These are phyloP conservation scores for Lamprotornis superbus DNA, from an alignment of 2,113 vertebrate species.

Conservation along the genomic window DNA sequence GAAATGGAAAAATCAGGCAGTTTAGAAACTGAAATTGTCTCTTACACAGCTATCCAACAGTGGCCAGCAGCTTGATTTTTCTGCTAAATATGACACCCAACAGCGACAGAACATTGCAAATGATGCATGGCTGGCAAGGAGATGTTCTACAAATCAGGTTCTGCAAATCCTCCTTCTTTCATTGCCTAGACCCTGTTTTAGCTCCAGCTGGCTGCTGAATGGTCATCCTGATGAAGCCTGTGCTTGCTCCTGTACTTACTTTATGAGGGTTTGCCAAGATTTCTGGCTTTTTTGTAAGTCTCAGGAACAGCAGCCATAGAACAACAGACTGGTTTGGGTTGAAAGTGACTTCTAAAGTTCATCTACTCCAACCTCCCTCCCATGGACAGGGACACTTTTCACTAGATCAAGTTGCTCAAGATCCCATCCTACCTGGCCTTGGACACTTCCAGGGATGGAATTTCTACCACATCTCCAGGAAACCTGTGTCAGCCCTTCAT, in stretches of 20 bases:
- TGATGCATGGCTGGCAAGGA: not conserved
- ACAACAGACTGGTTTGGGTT: not conserved
- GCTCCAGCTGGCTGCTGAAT: not conserved
- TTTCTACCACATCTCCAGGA: not conserved
- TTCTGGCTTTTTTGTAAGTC: not conserved
- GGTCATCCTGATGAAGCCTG: accelerated
- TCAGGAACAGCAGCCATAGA: not conserved
- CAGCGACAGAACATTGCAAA: accelerated
- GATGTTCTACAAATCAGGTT: not conserved
- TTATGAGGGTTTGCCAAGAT: not conserved
- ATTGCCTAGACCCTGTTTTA: not conserved
- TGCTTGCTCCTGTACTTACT: not conserved
- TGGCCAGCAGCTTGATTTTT: not conserved
- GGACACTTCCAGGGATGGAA: not conserved
- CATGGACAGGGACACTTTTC: accelerated
- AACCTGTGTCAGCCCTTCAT: not conserved
- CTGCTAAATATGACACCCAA: not conserved
- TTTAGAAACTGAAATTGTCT: not conserved
- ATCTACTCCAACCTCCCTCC: not conserved
- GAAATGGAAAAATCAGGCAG: not conserved
- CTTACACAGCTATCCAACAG: not conserved
- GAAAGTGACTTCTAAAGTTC: not conserved
- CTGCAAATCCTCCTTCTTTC: not conserved
- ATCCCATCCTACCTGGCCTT: accelerated
- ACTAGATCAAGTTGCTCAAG: not conserved